Evolutionary conservation across 2,888 invertebrate species (phyloP).

Genomic region (Caenorhabditis zanzibari): DNA sequence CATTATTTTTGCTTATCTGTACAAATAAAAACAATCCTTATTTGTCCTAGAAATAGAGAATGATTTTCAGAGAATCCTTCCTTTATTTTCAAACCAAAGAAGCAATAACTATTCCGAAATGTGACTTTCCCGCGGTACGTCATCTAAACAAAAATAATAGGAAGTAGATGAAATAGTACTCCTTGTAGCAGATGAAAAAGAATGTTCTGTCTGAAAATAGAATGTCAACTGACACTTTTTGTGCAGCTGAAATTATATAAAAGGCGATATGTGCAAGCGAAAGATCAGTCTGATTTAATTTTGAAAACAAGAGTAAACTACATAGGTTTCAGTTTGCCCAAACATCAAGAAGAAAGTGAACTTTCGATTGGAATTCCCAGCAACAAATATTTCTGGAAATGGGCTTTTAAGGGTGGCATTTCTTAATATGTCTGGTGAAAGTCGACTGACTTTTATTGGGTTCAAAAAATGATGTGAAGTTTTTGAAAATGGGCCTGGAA

Average conservation of each 20-base stretch:
- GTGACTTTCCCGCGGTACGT: conserved; percentile 31
- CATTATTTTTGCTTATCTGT: not conserved
- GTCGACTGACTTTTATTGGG: no score
- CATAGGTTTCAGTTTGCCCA: not conserved
- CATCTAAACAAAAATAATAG: conserved; percentile 3
- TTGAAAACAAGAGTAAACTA: conserved; percentile 6
- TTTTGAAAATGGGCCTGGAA: no score
- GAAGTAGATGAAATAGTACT: conserved; percentile 22
- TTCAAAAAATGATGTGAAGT: no score
- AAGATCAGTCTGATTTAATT: conserved; percentile 1
- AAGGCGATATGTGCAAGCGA: not conserved
- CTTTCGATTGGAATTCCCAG: not conserved
- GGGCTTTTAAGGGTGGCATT: no score
- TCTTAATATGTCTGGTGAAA: no score
- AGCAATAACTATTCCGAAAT: conserved; percentile 30
- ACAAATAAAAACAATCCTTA: conserved; percentile 11
- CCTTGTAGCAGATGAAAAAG: conserved; percentile 6
- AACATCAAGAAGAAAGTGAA: not conserved
- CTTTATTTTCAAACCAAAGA: conserved; percentile 5
- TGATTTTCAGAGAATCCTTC: conserved; percentile 4
- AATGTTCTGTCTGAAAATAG: conserved; percentile 12
- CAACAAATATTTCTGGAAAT: not conserved
- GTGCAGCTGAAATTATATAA: not conserved
- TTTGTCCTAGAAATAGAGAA: conserved; percentile 6
- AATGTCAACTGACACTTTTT: not conserved